Base-by-base conservation (phyloP, 2,113 vertebrate genomes). In the Sisor rabdophorus region DNA sequence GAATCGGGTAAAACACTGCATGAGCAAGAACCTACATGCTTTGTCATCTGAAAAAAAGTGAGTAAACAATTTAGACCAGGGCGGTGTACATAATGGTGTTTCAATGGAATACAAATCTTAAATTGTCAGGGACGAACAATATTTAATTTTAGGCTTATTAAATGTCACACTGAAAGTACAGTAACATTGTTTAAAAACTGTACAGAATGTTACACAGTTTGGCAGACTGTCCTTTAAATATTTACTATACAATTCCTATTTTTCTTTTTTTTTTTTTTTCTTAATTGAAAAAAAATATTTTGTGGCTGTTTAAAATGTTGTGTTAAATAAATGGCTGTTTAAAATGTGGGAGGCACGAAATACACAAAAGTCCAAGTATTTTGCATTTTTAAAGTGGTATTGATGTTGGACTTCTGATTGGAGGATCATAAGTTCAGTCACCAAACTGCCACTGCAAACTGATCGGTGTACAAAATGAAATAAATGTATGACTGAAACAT, bases 1-100 rank as follows among this genome's bases (percentile, higher is more conserved):
- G 65, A 70, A 17, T 64, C n/a, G 50, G 22, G 61, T 47, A 24
- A 30, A 68, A 68, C 58, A 67, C 74, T 70, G 26, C 65, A 70
- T 47, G 59, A 48, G 67, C 11, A 22, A 36, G 1, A 60, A 52
- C 55, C 58, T 58, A 4, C n/a, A 20, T 36, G 13, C 55, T 59
- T 50, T 44, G 55, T 60, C 67, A 77, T 26, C 7, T 22, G 40
- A 68, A 76, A 50, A 19, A 71, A 58, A 24, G 28, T 40, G 26
- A 60, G 24, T 67, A 16, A 12, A 30, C 20, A 55, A 19, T 58
- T 58, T 19, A 68, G 24, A 58, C 47, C 52, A 30, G 4, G 10
- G 40, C 47, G 19, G 13, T 69, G 32, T 65, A 48, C 11, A 60
- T 16, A 48, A 36, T 70, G 44, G 55, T 52, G 24, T 36, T 65